Evolutionary conservation across 64 coral and sea anemone species (phyloP).

Genomic region (Dendronephthya gigantea): DNA sequence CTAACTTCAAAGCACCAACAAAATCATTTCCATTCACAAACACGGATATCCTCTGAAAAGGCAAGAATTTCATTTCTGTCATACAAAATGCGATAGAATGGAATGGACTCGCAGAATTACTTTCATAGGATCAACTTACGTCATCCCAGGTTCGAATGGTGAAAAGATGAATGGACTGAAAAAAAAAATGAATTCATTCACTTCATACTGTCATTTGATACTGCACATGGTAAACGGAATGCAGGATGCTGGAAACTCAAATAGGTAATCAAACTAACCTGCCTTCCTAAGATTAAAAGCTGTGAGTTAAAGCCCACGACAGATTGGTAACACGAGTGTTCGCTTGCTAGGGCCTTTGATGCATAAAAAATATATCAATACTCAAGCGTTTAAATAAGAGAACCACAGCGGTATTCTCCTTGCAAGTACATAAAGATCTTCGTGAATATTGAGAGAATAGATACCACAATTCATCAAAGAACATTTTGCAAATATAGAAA

Average conservation of each 20-base stretch:
- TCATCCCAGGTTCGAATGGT: constrained; percentile 82
- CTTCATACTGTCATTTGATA: no score
- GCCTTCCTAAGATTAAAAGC: constrained; percentile 59
- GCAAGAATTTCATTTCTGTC: neutral
- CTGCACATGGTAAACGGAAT: no score
- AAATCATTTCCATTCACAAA: constrained; percentile 74
- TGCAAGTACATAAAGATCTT: no score
- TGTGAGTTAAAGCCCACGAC: constrained; percentile 79
- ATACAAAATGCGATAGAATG: neutral
- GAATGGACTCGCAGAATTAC: neutral
- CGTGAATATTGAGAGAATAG: no score
- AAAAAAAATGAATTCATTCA: neutral
- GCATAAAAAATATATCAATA: neutral
- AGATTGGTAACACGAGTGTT: constrained; percentile 94
- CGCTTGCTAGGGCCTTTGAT: constrained; percentile 74
- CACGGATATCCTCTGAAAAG: constrained; percentile 58
- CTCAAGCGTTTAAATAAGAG: neutral
- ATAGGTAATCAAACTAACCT: constrained; percentile 35
- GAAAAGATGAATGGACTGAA: constrained; percentile 77
- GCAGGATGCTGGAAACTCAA: no score
- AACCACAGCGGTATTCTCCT: no score
- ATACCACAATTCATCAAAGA: no score
- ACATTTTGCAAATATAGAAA: neutral
- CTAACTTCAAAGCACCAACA: constrained; percentile 66
- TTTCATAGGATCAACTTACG: constrained; percentile 47